phyloP scores from a whole-genome alignment of 2,797 vertebrate genomes.

The Lophius americanus region DNA sequence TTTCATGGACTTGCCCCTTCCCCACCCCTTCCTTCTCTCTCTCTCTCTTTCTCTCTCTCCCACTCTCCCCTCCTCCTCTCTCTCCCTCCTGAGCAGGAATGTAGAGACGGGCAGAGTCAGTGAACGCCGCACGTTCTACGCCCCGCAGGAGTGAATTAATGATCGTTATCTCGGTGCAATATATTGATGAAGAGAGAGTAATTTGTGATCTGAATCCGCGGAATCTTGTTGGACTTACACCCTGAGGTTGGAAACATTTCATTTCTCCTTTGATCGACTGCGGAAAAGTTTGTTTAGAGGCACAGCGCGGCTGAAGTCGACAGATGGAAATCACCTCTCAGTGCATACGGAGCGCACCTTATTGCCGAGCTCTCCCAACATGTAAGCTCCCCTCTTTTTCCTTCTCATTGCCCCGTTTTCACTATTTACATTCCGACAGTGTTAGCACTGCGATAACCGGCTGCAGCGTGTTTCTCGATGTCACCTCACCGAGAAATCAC shows the following conservation, averaged over 20 bases:
- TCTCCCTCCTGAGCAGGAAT: constrained; percentile 60
- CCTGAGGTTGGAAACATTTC: constrained; percentile 7
- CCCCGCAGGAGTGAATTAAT: constrained; percentile 40
- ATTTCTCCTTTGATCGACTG: constrained; percentile 11
- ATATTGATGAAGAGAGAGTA: constrained; percentile 42
- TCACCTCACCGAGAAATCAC: constrained; percentile 52
- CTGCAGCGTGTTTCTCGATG: constrained; percentile 28
- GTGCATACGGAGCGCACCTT: constrained; percentile 43
- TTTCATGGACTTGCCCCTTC: constrained; percentile 36
- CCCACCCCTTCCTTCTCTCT: constrained; percentile 15
- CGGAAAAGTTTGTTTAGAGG: constrained; percentile 71
- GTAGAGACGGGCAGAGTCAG: constrained; percentile 49
- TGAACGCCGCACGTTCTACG: constrained; percentile 40
- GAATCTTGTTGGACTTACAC: constrained; percentile 35
- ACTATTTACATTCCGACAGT: constrained; percentile 52
- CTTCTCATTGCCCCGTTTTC: constrained; percentile 4
- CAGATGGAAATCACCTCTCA: constrained; percentile 60
- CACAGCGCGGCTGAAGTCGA: constrained; percentile 58
- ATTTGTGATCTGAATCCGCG: constrained; percentile 17
- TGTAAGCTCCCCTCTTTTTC: constrained; percentile 58
- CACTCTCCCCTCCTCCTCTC: background rate
- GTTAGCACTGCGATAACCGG: constrained; percentile 42
- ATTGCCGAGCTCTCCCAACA: constrained; percentile 50
- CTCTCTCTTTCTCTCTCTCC: constrained; percentile 23
- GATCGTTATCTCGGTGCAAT: constrained; percentile 26